Evolutionary conservation across 2,113 vertebrate genomes (phyloP).

Genomic region (Ceyx cyanopectus): DNA sequence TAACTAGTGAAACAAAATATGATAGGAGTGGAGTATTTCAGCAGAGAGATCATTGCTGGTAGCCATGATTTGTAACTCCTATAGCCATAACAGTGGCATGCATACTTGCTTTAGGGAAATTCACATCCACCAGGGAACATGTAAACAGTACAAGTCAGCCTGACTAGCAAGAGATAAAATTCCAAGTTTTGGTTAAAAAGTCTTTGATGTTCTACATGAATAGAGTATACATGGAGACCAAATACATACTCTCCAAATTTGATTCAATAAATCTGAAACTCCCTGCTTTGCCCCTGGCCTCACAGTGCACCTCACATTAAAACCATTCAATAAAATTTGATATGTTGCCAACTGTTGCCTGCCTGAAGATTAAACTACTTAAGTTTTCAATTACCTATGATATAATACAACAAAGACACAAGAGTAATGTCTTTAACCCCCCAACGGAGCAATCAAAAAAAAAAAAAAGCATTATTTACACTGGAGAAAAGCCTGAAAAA

Average conservation of each 20-base stretch:
- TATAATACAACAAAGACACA: conserved; percentile 48
- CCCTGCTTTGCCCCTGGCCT: conserved; percentile 23
- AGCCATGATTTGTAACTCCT: not conserved
- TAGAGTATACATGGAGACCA: not conserved
- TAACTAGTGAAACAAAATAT: not conserved
- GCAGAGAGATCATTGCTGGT: not conserved
- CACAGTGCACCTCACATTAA: conserved; percentile 13
- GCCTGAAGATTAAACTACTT: conserved; percentile 51
- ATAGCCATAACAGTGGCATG: not conserved
- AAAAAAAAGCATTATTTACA: not conserved
- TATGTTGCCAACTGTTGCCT: conserved; percentile 32
- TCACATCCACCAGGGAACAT: not conserved
- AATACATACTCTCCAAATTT: conserved; percentile 36
- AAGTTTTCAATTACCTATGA: conserved; percentile 61
- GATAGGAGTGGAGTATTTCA: not conserved
- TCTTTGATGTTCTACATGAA: conserved; percentile 27
- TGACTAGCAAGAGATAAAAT: conserved; percentile 27
- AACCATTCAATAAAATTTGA: conserved; percentile 61
- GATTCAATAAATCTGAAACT: conserved; percentile 43
- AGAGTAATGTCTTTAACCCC: not conserved
- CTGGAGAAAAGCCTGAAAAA: not conserved
- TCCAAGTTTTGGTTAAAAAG: conserved; percentile 8
- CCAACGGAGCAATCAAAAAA: not conserved
- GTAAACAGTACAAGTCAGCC: not conserved
- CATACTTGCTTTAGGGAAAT: conserved; percentile 3